phyloP scores from a whole-genome alignment of 2,888 invertebrate species.

The Drosophila atroscutellata region DNA sequence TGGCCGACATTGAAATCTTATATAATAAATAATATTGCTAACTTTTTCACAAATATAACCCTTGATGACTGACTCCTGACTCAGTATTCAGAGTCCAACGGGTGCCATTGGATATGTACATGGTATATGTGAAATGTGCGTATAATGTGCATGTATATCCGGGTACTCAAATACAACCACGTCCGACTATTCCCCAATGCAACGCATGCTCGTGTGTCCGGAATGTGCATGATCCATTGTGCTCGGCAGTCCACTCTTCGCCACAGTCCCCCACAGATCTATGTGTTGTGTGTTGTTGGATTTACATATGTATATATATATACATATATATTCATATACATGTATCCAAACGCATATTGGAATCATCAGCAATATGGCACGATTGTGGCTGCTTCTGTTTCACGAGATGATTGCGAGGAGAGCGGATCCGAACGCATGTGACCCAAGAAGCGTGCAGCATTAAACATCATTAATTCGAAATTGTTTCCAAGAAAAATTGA shows the following conservation, averaged over 20 bases:
- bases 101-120: neutral
- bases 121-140: neutral
- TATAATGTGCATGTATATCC: neutral
- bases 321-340: slow-evolving; percentile 7
- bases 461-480: slow-evolving; percentile 69
- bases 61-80: neutral
- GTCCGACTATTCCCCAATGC: slow-evolving; percentile 28
- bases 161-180: slow-evolving; percentile 9
- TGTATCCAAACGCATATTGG: slow-evolving; percentile 41
- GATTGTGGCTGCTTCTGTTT: slow-evolving; percentile 43
- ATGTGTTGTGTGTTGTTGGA: neutral
- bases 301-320: neutral
- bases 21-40: neutral
- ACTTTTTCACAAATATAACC: neutral
- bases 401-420: slow-evolving; percentile 34
- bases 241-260: neutral
- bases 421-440: slow-evolving; percentile 50
- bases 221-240: slow-evolving; percentile 39
- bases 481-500: slow-evolving; percentile 66
- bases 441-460: slow-evolving; percentile 65
- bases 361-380: slow-evolving; percentile 60
- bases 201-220: slow-evolving; percentile 37
- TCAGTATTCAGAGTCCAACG: neutral
- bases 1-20: neutral
- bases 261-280: neutral